Evolutionary conservation across 2,113 vertebrate genomes (phyloP), one percentile per base, ranked within the genome.

Genomic region (Psephotus haematonotus): DNA sequence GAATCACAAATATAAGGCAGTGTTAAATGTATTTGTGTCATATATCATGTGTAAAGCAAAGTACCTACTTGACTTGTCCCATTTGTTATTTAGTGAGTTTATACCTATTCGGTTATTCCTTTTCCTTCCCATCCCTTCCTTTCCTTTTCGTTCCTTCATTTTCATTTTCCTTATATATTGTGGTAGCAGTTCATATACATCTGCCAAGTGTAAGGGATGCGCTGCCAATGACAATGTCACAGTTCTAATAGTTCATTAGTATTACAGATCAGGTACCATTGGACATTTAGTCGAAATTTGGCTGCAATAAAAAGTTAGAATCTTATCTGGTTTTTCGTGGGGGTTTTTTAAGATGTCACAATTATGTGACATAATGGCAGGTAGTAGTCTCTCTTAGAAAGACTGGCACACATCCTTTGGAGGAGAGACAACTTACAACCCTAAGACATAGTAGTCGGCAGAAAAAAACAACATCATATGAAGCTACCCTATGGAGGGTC

Each of bases 401-500:
- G 31, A 46, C 17, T 63, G 70, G 3, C 7, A 55, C 6, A 7
- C 10, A 7, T 57, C 18, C 29, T 79, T 86, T 74, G 46, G 46
- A 87, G n/a, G 11, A 59, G 15, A 8, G 41, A 18, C 16, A 43
- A 19, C 37, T 93, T 83, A 35, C 19, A 81, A 27, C 6, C 10
- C 18, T 43, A 79, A 81, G 33, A 44, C 8, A 19, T 0, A 43
- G 11, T 6, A 64, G 39, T 43, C 14, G 77, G 7, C 24, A 39
- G 28, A 67, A 67, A n/a, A 2, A 1, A 0, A 2, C 18, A 33
- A 5, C 2, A 1, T 33, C 53, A 1, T 65, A 24, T 64, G 43
- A 81, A 74, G 17, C 28, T 92, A 4, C 6, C 12, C 28, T 59
- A 4, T 31, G 23, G 13, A 68, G 69, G 22, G 5, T 47, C 8